Evolutionary conservation across 2,888 invertebrate genomes (phyloP).

Genomic region (Lordiphosa andalusiaca): DNA sequence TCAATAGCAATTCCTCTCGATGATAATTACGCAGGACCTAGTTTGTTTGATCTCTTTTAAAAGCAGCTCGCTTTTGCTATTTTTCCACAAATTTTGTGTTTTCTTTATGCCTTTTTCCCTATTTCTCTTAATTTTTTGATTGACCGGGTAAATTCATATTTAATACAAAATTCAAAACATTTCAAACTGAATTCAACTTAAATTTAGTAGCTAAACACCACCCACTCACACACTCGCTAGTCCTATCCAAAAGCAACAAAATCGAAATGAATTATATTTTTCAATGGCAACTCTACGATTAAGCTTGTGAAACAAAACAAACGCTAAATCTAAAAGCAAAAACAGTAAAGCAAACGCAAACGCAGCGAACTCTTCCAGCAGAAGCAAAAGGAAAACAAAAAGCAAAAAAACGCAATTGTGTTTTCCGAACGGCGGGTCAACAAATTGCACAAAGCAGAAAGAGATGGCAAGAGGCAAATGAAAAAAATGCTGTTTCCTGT

Average conservation of each 20-base stretch:
- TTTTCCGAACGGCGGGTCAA: conserved; percentile 64
- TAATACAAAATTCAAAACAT: too few species aligned
- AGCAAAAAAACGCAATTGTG: conserved; percentile 39
- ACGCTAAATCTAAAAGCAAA: conserved; percentile 49
- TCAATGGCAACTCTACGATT: conserved; percentile 65
- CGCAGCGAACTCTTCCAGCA: conserved; percentile 25
- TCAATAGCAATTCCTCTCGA: too few species aligned
- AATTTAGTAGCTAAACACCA: too few species aligned
- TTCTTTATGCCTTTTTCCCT: too few species aligned
- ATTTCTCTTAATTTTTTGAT: too few species aligned
- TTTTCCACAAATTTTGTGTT: too few species aligned
- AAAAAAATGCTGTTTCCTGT: conserved; percentile 67
- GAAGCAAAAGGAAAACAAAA: conserved; percentile 31
- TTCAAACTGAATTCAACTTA: too few species aligned
- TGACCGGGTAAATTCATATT: too few species aligned
- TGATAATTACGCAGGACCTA: too few species aligned
- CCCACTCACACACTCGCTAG: background rate
- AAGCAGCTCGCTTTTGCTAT: too few species aligned
- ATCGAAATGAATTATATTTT: conserved; percentile 52
- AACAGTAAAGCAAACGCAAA: conserved; percentile 57
- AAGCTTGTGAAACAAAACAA: conserved; percentile 8
- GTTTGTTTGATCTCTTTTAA: too few species aligned
- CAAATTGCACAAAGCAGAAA: conserved; percentile 42
- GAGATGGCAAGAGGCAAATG: conserved; percentile 50
- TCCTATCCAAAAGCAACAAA: conserved; percentile 20